Percentiles rank a stretch among this genome's conserved stretches.
Evolutionary conservation across 2,888 invertebrate species (phyloP).

Genomic region (Steromphala cineraria): DNA sequence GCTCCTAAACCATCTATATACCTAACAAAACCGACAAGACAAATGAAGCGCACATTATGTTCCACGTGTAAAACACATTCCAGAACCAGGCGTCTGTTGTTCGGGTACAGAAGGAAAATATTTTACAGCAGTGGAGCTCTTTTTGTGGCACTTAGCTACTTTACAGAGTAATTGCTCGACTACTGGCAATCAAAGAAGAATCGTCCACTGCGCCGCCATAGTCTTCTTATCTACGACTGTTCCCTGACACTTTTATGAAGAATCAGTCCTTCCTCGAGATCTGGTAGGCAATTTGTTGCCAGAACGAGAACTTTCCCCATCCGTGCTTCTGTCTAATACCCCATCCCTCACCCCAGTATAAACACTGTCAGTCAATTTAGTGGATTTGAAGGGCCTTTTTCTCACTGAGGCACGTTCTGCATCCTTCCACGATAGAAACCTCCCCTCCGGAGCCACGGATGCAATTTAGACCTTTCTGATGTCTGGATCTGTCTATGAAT

Average conservation of each 20-base stretch:
- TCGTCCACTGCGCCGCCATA: neutral
- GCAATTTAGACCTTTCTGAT: neutral
- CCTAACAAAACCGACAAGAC: too few species aligned
- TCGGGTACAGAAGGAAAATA: neutral
- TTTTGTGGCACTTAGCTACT: neutral
- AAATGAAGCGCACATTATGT: too few species aligned
- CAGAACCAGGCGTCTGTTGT: neutral
- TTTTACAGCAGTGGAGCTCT: neutral
- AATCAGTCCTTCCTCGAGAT: neutral
- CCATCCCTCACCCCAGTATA: neutral
- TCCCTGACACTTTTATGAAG: conserved; percentile 1
- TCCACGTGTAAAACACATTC: too few species aligned
- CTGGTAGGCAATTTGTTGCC: neutral
- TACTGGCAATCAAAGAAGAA: neutral
- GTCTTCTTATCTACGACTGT: neutral
- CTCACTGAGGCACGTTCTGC: neutral
- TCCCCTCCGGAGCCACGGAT: neutral
- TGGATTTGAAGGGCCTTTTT: neutral
- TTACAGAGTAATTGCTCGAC: neutral
- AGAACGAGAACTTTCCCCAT: neutral
- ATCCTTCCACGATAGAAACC: neutral
- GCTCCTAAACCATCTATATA: too few species aligned
- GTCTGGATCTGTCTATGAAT: neutral
- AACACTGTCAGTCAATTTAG: neutral
- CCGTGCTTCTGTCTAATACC: neutral